phyloP scores from a whole-genome alignment of 2,888 invertebrate species.

The Phyllotreta cruciferae region DNA sequence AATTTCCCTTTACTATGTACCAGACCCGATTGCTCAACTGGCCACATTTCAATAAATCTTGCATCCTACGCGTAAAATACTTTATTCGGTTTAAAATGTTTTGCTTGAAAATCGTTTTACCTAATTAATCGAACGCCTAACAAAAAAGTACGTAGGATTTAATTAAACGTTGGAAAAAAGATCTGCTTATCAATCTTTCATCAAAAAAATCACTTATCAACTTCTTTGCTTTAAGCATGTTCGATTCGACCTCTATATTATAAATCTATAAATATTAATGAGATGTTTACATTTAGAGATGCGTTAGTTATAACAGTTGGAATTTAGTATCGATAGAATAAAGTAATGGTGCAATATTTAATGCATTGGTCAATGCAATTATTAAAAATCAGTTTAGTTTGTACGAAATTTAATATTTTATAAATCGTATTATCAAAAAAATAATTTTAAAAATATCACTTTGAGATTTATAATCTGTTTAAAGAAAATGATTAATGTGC shows the following conservation, averaged over 20 bases:
- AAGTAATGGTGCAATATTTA: neutral
- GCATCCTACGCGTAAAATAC: too few species aligned
- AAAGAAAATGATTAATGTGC: slow-evolving; percentile 6
- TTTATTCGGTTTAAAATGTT: too few species aligned
- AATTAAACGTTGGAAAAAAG: slow-evolving; percentile 6
- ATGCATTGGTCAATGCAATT: neutral
- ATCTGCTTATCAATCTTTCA: slow-evolving; percentile 1
- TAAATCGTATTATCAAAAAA: neutral
- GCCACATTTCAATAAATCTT: too few species aligned
- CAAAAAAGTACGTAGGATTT: neutral
- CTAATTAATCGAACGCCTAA: neutral
- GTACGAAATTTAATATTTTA: neutral
- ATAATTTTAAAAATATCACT: neutral
- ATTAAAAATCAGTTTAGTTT: neutral
- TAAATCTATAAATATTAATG: slow-evolving; percentile 17
- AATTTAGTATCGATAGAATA: slow-evolving; percentile 9
- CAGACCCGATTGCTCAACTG: too few species aligned
- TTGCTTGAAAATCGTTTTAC: too few species aligned
- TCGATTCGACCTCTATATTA: slow-evolving; percentile 4
- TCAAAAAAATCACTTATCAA: slow-evolving; percentile 11
- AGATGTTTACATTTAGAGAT: slow-evolving; percentile 1
- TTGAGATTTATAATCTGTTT: slow-evolving; percentile 1
- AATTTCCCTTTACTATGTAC: too few species aligned
- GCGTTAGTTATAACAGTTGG: slow-evolving; percentile 11
- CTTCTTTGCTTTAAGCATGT: neutral